Percentiles rank a stretch among this genome's conserved stretches.
Evolutionary conservation across 2,888 invertebrate genomes (phyloP).

Genomic region (Chorisops tibialis): DNA sequence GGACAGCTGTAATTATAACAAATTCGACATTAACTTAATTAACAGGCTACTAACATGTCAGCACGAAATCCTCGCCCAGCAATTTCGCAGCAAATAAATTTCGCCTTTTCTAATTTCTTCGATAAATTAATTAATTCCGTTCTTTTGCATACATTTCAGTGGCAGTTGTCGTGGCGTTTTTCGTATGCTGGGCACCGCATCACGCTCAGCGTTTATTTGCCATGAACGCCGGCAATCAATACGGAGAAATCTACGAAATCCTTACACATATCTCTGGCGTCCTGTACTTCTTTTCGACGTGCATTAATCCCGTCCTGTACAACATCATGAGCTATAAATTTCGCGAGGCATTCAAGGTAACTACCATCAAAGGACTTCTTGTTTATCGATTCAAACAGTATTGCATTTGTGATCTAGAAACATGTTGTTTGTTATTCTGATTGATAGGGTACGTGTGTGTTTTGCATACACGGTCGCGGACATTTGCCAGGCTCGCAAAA

Average conservation of each 20-base stretch:
- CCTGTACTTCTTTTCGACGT: constrained; percentile 65
- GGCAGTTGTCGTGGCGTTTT: constrained; percentile 79
- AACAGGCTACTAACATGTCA: too few relatives aligned
- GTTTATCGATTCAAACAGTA: constrained; percentile 19
- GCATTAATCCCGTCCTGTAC: constrained; percentile 67
- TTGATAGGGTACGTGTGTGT: constrained; percentile 30
- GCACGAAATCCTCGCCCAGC: too few relatives aligned
- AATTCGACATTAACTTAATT: too few relatives aligned
- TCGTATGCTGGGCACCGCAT: constrained; percentile 82
- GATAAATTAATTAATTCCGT: background rate
- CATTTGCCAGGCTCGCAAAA: background rate
- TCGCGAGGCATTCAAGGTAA: constrained; percentile 65
- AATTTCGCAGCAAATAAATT: too few relatives aligned
- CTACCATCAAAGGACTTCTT: constrained; percentile 8
- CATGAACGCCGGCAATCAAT: constrained; percentile 29
- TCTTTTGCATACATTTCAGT: constrained; percentile 54
- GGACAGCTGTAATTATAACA: too few relatives aligned
- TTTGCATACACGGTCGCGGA: constrained; percentile 19
- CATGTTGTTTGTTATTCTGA: constrained; percentile 32
- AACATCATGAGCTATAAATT: constrained; percentile 71
- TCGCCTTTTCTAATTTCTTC: background rate
- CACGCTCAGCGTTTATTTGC: constrained; percentile 81
- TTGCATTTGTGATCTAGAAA: constrained; percentile 32
- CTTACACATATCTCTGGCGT: constrained; percentile 65
- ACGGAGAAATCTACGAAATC: constrained; percentile 58